These are phyloP conservation scores for Scleropages formosus DNA, from an alignment of 2,797 vertebrate species.

Conservation along the genomic window DNA sequence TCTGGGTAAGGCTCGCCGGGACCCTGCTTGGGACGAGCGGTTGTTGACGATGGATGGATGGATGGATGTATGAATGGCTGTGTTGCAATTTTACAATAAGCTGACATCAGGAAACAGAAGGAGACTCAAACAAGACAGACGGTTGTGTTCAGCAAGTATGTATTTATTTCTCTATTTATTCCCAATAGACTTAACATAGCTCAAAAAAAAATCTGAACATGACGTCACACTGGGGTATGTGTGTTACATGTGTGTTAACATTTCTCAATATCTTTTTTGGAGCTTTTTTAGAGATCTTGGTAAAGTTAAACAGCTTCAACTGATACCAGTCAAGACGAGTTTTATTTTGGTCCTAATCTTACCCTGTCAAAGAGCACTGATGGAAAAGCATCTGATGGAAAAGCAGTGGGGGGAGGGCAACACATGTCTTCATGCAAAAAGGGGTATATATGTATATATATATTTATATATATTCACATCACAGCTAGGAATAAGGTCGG, in stretches of 20 bases:
- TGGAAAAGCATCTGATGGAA: slow-evolving; percentile 24
- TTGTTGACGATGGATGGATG: too few species aligned
- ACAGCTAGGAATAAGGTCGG: slow-evolving; percentile 53
- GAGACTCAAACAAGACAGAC: neutral
- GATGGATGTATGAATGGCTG: too few species aligned
- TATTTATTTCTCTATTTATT: slow-evolving; percentile 72
- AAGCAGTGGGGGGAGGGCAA: neutral
- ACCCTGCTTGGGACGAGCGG: neutral
- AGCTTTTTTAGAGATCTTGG: slow-evolving; percentile 3
- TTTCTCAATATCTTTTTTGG: neutral
- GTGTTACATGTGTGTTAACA: slow-evolving; percentile 4
- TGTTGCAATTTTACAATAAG: neutral
- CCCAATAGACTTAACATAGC: slow-evolving; percentile 63
- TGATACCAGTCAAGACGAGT: slow-evolving; percentile 12
- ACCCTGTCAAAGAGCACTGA: slow-evolving; percentile 25
- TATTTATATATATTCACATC: neutral
- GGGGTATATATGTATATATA: too few species aligned
- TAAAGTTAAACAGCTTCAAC: neutral
- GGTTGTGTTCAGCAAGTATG: slow-evolving; percentile 55
- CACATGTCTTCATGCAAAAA: slow-evolving; percentile 24
- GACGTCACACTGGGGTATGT: slow-evolving; percentile 21
- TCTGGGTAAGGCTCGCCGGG: too few species aligned
- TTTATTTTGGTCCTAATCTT: slow-evolving; percentile 32
- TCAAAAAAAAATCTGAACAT: slow-evolving; percentile 53
- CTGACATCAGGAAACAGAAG: neutral